Evolutionary conservation across 2,888 invertebrate species (phyloP).

Genomic region (Leucoptera coffeella): DNA sequence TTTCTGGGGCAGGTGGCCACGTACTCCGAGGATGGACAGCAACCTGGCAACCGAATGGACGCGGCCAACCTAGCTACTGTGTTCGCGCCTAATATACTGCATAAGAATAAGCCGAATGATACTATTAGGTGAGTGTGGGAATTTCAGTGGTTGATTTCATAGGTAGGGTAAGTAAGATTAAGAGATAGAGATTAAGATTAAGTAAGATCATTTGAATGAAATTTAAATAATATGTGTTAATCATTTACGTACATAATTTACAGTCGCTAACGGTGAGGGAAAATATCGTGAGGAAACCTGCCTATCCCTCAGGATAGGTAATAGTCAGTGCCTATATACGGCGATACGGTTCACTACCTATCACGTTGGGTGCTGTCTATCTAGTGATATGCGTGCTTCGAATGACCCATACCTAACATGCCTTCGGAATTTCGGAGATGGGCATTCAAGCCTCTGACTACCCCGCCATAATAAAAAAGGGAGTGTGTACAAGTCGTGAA

Average conservation of each 20-base stretch:
- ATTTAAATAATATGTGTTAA: background rate
- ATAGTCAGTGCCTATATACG: no score
- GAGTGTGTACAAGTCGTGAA: no score
- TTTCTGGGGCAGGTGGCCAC: constrained; percentile 75
- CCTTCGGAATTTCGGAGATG: no score
- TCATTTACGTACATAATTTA: background rate
- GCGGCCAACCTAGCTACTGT: constrained; percentile 86
- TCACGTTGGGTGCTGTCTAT: no score
- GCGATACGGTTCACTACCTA: no score
- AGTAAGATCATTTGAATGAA: background rate
- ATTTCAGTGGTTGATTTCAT: no score
- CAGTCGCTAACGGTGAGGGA: background rate
- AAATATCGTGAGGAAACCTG: background rate
- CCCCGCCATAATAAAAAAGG: no score
- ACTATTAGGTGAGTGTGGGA: constrained; percentile 21
- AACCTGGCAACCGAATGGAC: constrained; percentile 89
- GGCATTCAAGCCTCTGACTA: no score
- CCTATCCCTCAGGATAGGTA: no score
- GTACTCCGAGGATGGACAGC: constrained; percentile 61
- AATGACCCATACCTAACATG: no score
- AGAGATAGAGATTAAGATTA: background rate
- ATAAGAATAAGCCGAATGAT: constrained; percentile 63
- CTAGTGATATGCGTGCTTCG: no score
- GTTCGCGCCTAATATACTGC: constrained; percentile 90
- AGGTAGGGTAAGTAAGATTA: no score